These are phyloP conservation scores for Solenopsis invicta DNA, from an alignment of 1,140 invertebrate species.

Conservation along the genomic window DNA sequence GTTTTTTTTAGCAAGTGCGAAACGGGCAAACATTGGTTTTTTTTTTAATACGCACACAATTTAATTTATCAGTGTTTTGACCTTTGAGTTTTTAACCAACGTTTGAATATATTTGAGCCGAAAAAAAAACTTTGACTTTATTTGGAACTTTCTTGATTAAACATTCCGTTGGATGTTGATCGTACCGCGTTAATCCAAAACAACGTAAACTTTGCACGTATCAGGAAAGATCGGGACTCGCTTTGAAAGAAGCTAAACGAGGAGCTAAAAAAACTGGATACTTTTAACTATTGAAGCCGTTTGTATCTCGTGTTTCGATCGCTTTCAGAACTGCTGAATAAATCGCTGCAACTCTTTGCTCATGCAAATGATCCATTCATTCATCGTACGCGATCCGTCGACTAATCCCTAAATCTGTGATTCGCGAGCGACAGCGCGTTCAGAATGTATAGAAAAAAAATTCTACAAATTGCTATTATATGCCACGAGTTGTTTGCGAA, in stretches of 20 bases:
- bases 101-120: neutral
- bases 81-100: neutral
- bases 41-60: slow-evolving; percentile 26
- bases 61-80: neutral
- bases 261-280: neutral
- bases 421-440: neutral
- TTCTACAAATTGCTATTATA: slow-evolving; percentile 35
- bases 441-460: slow-evolving; percentile 1
- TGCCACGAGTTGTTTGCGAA: slow-evolving; percentile 11
- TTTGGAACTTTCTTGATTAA: neutral
- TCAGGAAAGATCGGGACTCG: neutral
- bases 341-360: slow-evolving; percentile 40
- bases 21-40: neutral
- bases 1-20: neutral
- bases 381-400: neutral
- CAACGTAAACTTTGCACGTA: neutral
- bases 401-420: neutral
- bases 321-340: slow-evolving; percentile 57
- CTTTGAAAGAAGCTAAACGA: neutral
- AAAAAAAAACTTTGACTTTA: slow-evolving; percentile 15
- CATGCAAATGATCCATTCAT: slow-evolving; percentile 53
- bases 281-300: slow-evolving; percentile 41
- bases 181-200: too few species aligned
- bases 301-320: slow-evolving; percentile 56
- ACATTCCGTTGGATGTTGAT: neutral